These are phyloP conservation scores for Mystacides longicornis DNA, from an alignment of 2,888 invertebrate genomes.

Conservation along the genomic window DNA sequence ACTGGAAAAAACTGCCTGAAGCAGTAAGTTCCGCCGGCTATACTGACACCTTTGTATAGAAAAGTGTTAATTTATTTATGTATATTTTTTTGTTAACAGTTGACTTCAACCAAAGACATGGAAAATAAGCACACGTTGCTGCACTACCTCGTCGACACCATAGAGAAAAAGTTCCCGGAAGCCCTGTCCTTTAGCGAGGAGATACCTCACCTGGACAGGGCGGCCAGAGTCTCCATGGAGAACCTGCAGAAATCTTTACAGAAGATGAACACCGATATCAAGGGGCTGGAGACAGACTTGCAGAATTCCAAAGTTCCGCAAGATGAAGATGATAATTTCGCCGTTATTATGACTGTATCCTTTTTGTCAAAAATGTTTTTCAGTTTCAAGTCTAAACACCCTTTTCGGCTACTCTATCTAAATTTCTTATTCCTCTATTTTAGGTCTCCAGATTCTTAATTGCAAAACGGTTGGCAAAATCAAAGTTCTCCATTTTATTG, in stretches of 20 bases:
- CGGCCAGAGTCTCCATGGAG: slow-evolving; percentile 79
- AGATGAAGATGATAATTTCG: slow-evolving; percentile 75
- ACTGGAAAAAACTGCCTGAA: too few relatives aligned
- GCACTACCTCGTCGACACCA: slow-evolving; percentile 83
- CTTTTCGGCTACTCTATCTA: too few relatives aligned
- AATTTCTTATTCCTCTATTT: too few relatives aligned
- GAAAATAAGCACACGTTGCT: slow-evolving; percentile 89
- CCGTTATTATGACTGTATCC: slow-evolving; percentile 83
- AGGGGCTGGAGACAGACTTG: slow-evolving; percentile 84
- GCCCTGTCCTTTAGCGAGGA: slow-evolving; percentile 77
- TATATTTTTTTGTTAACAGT: slow-evolving; percentile 36
- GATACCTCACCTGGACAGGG: slow-evolving; percentile 83
- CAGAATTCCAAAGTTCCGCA: slow-evolving; percentile 76
- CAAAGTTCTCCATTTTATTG: too few relatives aligned
- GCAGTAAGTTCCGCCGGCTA: too few relatives aligned
- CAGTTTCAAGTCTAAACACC: too few relatives aligned
- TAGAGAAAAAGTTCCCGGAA: slow-evolving; percentile 85
- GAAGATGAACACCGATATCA: slow-evolving; percentile 81
- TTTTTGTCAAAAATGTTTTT: too few relatives aligned
- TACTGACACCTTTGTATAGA: too few relatives aligned
- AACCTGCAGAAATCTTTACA: slow-evolving; percentile 70
- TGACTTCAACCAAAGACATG: slow-evolving; percentile 84
- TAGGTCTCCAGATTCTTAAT: too few relatives aligned
- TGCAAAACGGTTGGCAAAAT: too few relatives aligned
- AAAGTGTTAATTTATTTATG: not conserved